Evolutionary conservation across 2,797 vertebrate genomes (phyloP), one percentile per base, ranked within the genome.

Genomic region (Delichon dasypus): DNA sequence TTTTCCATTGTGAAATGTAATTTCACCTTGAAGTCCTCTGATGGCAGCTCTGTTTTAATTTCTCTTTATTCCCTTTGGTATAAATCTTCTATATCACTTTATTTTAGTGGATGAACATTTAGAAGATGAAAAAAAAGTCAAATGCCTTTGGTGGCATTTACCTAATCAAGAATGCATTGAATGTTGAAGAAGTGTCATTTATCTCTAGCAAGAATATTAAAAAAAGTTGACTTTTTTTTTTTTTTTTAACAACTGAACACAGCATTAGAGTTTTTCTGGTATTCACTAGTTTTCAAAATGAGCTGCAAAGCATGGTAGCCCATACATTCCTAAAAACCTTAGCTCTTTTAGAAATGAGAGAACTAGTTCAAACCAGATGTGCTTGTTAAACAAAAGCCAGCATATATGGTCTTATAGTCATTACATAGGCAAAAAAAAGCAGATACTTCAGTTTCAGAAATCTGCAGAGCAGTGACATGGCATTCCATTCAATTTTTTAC

Each of bases 401-500:
- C 3, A 2, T 76, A 51, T 62, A 55, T 92, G 26, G 5, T 70
- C 67, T 79, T 76, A 7, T 9, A 89, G 61, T 73, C 79, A 55
- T 60, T 79, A 16, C n/a, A 5, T 48, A 93, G 86, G 40, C 50
- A 66, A 90, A 68, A 88, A 88, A 54, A 53, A 86, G 70, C 88
- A 86, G 90, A 57, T 84, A 73, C 71, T 87, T 86, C 60, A 91
- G 89, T 72, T 78, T 76, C 86, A 88, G 94, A 94, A 91, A 93
- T 90, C 92, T 87, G 81, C 96, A 94, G 96, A 96, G 95, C 82
- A 93, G 96, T 96, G 95, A 96, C 94, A 50, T 96, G 96, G 91
- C 96, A 2, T 96, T 96, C 96, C 96, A 95, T 96, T 96, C 96
- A 96, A 95, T 97, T 96, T 96, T 96, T 97, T 93, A 95, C 95